phyloP scores from a whole-genome alignment of 2,888 invertebrate genomes.

The Drosophila sordidapex region DNA sequence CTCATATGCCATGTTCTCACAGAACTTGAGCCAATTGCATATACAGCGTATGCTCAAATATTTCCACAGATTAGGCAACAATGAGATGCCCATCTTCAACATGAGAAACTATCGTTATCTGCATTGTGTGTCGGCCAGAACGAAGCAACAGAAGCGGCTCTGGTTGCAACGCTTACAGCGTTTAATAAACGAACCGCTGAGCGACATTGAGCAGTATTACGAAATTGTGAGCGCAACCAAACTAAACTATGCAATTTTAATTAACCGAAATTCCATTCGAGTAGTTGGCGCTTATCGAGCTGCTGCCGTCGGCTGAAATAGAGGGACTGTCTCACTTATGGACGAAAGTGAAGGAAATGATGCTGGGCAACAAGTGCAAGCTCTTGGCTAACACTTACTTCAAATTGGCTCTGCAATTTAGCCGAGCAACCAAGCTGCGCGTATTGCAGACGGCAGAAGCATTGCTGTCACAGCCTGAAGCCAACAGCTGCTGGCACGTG shows the following conservation, averaged over 20 bases:
- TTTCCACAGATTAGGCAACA: conserved; percentile 40
- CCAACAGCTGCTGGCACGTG: conserved; percentile 43
- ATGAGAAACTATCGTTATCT: conserved; percentile 45
- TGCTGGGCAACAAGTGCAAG: conserved; percentile 14
- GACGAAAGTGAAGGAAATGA: conserved; percentile 12
- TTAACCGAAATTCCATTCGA: not conserved
- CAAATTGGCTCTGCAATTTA: conserved; percentile 21
- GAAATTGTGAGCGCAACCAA: conserved; percentile 51
- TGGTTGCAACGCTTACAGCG: conserved; percentile 38
- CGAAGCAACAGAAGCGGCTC: conserved; percentile 22
- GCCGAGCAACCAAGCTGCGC: conserved; percentile 11
- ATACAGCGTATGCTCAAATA: conserved; percentile 59
- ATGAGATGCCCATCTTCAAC: conserved; percentile 20
- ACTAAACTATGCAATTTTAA: not conserved
- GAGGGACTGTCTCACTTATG: conserved; percentile 32
- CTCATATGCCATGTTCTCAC: conserved; percentile 58
- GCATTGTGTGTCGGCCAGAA: conserved; percentile 21
- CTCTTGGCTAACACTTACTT: conserved; percentile 44
- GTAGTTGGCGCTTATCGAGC: conserved; percentile 48
- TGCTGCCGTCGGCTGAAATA: conserved; percentile 16
- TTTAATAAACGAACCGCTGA: conserved; percentile 10
- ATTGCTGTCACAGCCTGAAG: not conserved
- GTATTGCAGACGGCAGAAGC: conserved; percentile 35
- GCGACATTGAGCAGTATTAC: conserved; percentile 54
- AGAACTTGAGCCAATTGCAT: conserved; percentile 48